Base-by-base conservation (phyloP, 2,888 invertebrate species). In the Eudasyphora cyanicolor region DNA sequence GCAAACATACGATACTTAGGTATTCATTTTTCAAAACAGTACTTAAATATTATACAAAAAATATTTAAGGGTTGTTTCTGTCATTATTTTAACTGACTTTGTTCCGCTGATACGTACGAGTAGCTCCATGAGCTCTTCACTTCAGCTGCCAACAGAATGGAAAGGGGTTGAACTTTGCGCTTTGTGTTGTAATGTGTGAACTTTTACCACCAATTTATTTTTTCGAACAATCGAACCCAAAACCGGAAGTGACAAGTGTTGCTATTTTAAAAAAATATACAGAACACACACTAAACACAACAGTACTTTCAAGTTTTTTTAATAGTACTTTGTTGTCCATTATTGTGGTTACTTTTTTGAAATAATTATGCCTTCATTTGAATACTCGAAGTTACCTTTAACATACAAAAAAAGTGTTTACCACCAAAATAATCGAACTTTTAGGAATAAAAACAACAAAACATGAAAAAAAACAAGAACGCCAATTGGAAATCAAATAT, bases 241-340 rank as follows among this genome's bases (percentile, higher is more conserved):
- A 38, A 64, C 75, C 81, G 84, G 84, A 84, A 84, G 84, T 84
- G 76, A 76, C 75, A 64, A 64, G 64, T 64, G 64, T 64, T 64
- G 64, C 35, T 38, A 64, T 38, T 64, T 64, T 38, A 64, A 35
- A 2, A 32, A 32, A 32, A 32, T n/a, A n/a, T n/a, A 38, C 38
- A 38, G 38, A 38, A 62, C 29, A 62, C 12, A 29, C 62, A 62
- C n/a, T n/a, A 62, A 62, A 5, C 5, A 38, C 19, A 21, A 64
- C 57, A 64, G 8, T 10, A 38, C 57, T 14, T 62, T 38, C 64
- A 38, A 38, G 35, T 19, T 1, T 19, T 1, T 4, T 24, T 57
- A 45, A 27, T 45, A 27, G 8, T 24, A 24, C 24, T 54, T 1
- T 54, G 54, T 24, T 49, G 8, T 49, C 17, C 17, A n/a, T n/a